A percentile compares a stretch with the other conserved stretches of the same genome.
Evolutionary conservation across 1,140 invertebrate species (phyloP).

Genomic region (Tribolium castaneum): DNA sequence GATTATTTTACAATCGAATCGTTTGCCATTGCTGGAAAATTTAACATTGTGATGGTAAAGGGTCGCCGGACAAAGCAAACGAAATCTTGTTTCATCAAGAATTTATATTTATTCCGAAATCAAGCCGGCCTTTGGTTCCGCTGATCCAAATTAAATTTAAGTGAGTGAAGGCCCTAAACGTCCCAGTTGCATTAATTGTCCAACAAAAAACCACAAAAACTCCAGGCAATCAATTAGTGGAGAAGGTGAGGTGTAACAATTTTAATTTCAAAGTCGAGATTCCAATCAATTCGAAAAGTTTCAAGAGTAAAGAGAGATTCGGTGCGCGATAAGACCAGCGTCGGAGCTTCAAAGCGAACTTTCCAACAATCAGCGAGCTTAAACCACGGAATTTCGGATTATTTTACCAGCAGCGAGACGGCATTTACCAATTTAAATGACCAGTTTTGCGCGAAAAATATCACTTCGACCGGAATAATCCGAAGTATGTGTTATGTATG

Average conservation of each 20-base stretch:
- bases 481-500: not conserved
- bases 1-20: no score
- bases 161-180: not conserved
- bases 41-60: not conserved
- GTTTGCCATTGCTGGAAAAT: not conserved
- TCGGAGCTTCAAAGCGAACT: not conserved
- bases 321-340: not conserved
- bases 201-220: not conserved
- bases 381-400: constrained; percentile 3
- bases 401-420: constrained; percentile 12
- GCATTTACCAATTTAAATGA: constrained; percentile 1
- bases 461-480: not conserved
- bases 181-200: not conserved
- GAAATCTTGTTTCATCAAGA: not conserved
- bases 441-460: not conserved
- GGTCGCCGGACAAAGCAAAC: not conserved
- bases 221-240: constrained; percentile 4
- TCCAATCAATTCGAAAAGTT: constrained; percentile 32
- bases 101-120: not conserved
- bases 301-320: constrained; percentile 19
- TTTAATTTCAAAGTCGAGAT: constrained; percentile 27
- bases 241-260: constrained; percentile 25
- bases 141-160: not conserved
- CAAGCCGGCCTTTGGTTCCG: not conserved
- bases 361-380: not conserved